Base-by-base conservation (phyloP, 2,888 invertebrate genomes). In the Drosophila birchii region DNA sequence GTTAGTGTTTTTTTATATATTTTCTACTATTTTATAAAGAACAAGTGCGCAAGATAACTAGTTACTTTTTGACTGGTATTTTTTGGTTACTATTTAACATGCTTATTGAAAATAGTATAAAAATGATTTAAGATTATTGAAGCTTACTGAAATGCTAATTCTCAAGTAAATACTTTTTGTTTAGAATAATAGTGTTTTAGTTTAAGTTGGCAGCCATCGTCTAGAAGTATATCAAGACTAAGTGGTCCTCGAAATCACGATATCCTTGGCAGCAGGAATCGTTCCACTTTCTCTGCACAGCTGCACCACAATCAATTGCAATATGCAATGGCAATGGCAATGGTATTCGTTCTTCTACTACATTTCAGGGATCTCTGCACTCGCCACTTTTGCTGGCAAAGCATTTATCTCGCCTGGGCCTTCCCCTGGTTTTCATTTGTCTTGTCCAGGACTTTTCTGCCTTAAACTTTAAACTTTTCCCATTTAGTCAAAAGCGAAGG, bases 401-500 rank as follows among this genome's bases (percentile, higher is more conserved):
- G 54, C 54, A 53, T 54, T 45, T 45, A n/a, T 34, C 44, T 44
- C 49, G 32, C 60, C 57, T 49, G 54, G 54, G 12, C 54, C 54
- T 38, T 64, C 45, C 55, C 51, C 62, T 69, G 71, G 76, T 53
- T 80, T 86, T 73, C 87, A 78, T 78, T 79, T 86, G 80, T 76
- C 83, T 77, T 82, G 80, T 84, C 81, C 82, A 77, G 75, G 84
- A 86, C 84, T 84, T 86, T 80, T 83, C 76, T 84, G 84, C 86
- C 74, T 81, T 64, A 53, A 77, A 86, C 83, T 83, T 78, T 78
- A 88, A 89, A 88, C 80, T 88, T 88, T 88, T 88, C 89, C 86
- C 88, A 88, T 88, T 88, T 88, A 85, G 89, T 76, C 75, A 68
- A 55, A 70, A 57, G 80, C 58, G 78, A 61, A 70, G 45, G 34